Evolutionary conservation across 1,140 invertebrate species (phyloP).

Genomic region (Diorhabda sublineata): DNA sequence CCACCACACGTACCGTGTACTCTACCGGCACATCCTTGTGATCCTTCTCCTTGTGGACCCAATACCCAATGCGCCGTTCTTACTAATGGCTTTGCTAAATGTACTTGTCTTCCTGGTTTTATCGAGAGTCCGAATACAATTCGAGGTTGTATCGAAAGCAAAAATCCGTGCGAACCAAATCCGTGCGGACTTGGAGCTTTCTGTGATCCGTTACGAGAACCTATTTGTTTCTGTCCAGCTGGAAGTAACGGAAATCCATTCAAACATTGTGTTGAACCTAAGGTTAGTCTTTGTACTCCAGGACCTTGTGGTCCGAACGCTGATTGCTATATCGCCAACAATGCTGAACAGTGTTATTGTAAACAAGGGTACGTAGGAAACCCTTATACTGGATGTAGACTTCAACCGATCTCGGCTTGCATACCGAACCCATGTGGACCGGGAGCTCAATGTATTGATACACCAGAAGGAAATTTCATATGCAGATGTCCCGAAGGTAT

Average conservation of each 20-base stretch:
- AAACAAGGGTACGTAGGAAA: conserved; percentile 68
- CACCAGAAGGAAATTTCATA: conserved; percentile 60
- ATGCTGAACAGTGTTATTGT: conserved; percentile 74
- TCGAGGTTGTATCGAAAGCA: conserved; percentile 71
- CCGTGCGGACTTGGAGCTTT: conserved; percentile 73
- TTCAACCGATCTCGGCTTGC: conserved; percentile 61
- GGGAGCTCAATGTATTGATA: conserved; percentile 66
- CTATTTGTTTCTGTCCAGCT: conserved; percentile 77
- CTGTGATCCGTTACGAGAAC: conserved; percentile 70
- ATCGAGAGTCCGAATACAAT: conserved; percentile 84
- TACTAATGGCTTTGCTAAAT: conserved; percentile 80
- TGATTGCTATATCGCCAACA: conserved; percentile 70
- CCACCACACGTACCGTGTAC: conserved; percentile 66
- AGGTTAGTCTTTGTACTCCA: conserved; percentile 63
- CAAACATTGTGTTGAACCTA: conserved; percentile 60
- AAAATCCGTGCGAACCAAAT: conserved; percentile 76
- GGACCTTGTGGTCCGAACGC: conserved; percentile 78
- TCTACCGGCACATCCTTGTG: conserved; percentile 71
- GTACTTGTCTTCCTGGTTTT: conserved; percentile 77
- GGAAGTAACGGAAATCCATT: conserved; percentile 74
- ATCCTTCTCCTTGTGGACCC: conserved; percentile 80
- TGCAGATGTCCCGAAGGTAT: conserved; percentile 73
- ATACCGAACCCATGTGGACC: conserved; percentile 74
- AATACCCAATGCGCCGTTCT: conserved; percentile 80
- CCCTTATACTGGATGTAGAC: conserved; percentile 60